Conservation (phyloP, 1,140 invertebrate species). For the Ruditapes philippinarum region DNA sequence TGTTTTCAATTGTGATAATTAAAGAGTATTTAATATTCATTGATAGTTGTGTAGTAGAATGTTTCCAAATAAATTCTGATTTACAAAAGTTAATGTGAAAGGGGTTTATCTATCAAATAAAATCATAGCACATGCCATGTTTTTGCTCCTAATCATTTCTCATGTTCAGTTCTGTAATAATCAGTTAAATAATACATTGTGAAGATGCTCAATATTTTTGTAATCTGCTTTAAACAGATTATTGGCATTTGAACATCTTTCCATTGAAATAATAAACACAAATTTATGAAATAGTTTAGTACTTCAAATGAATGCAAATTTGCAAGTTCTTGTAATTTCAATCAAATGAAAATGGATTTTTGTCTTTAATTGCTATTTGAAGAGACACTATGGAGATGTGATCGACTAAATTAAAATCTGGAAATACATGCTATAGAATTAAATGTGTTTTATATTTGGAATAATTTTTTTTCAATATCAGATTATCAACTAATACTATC, state of each 20-base stretch:
- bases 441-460: too few species aligned
- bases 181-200: neutral
- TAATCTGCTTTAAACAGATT: neutral
- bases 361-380: too few species aligned
- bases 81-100: neutral
- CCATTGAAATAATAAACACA: too few species aligned
- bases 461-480: too few species aligned
- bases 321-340: too few species aligned
- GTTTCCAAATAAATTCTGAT: neutral
- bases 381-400: too few species aligned
- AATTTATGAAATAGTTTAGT: too few species aligned
- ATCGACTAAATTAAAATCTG: too few species aligned
- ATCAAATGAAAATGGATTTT: too few species aligned
- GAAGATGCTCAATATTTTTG: neutral
- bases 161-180: constrained; percentile 1
- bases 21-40: constrained; percentile 19
- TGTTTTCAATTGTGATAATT: constrained; percentile 40
- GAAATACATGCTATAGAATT: too few species aligned
- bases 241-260: neutral
- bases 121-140: neutral
- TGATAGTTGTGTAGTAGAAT: neutral
- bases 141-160: neutral
- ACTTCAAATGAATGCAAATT: too few species aligned
- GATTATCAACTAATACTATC: too few species aligned
- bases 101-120: neutral